Evolutionary conservation across 2,113 vertebrate species (phyloP).

Genomic region (Rhea pennata): DNA sequence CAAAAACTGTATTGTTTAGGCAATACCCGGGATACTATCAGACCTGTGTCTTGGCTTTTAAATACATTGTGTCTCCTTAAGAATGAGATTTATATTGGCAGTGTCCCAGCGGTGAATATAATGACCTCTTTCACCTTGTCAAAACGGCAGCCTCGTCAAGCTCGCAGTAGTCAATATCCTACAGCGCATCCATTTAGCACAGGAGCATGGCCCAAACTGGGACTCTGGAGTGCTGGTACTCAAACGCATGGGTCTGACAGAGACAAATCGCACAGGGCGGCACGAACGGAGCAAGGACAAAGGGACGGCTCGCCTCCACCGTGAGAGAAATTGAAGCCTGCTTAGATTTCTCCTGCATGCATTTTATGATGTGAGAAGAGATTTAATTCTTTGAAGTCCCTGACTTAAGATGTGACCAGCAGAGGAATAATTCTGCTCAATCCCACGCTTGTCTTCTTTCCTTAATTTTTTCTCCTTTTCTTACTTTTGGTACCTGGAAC

Average conservation of each 20-base stretch:
- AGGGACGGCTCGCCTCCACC: conserved; percentile 78
- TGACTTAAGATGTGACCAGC: conserved; percentile 60
- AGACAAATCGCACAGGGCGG: conserved; percentile 86
- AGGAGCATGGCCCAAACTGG: conserved; percentile 70
- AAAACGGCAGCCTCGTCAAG: conserved; percentile 75
- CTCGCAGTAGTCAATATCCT: conserved; percentile 72
- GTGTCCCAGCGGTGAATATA: conserved; percentile 65
- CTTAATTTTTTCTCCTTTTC: background rate
- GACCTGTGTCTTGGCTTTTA: conserved; percentile 4
- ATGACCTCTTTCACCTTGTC: conserved; percentile 79
- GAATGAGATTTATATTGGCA: conserved; percentile 58
- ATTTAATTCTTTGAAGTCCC: conserved; percentile 71
- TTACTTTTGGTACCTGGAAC: background rate
- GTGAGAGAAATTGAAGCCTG: conserved; percentile 63
- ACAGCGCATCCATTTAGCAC: conserved; percentile 80
- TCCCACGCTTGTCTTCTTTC: background rate
- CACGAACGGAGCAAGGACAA: conserved; percentile 87
- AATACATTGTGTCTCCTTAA: conserved; percentile 55
- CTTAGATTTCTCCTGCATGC: conserved; percentile 66
- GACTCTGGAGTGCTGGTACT: conserved; percentile 75
- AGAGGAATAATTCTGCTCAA: conserved; percentile 65
- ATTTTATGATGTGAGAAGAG: conserved; percentile 68
- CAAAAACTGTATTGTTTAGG: background rate
- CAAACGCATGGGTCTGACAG: conserved; percentile 82
- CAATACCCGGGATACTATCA: background rate